A percentile compares a stretch with the other conserved stretches of the same genome.
phyloP scores from a whole-genome alignment of 1,140 invertebrate genomes.

The Musca vetustissima region DNA sequence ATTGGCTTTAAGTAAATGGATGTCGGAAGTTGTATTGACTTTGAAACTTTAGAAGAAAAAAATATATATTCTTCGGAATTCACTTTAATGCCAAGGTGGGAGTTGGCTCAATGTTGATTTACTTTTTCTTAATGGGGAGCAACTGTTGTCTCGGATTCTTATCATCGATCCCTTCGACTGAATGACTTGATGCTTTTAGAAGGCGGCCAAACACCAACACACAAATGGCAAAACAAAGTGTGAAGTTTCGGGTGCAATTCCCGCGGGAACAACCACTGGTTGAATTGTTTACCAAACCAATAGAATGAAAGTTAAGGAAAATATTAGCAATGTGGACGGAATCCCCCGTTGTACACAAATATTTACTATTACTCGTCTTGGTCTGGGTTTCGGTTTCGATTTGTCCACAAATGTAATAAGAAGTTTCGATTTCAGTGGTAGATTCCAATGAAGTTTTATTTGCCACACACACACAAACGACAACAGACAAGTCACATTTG shows the following conservation, averaged over 20 bases:
- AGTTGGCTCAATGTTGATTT: neutral
- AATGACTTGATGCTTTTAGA: constrained; percentile 10
- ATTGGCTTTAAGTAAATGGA: neutral
- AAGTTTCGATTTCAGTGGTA: constrained; percentile 30
- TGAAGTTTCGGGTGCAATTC: constrained; percentile 26
- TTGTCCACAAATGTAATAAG: neutral
- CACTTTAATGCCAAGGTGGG: neutral
- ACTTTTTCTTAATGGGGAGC: neutral
- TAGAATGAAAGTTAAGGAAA: neutral
- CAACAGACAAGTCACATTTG: too few species aligned
- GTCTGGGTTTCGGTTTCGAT: too few species aligned
- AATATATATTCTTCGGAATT: neutral
- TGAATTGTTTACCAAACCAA: constrained; percentile 27
- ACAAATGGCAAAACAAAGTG: constrained; percentile 22
- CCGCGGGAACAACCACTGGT: constrained; percentile 24
- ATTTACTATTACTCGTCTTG: neutral
- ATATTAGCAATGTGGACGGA: too few species aligned
- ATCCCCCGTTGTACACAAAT: neutral
- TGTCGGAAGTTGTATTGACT: neutral
- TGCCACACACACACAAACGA: too few species aligned
- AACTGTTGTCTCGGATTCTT: neutral
- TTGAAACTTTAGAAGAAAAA: constrained; percentile 20
- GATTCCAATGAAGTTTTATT: neutral
- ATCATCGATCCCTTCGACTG: neutral
- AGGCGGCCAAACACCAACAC: neutral